Percentiles rank a stretch among this genome's conserved stretches.
Conservation (phyloP, 1,140 invertebrate genomes). For the Cyclargus thomasi region DNA sequence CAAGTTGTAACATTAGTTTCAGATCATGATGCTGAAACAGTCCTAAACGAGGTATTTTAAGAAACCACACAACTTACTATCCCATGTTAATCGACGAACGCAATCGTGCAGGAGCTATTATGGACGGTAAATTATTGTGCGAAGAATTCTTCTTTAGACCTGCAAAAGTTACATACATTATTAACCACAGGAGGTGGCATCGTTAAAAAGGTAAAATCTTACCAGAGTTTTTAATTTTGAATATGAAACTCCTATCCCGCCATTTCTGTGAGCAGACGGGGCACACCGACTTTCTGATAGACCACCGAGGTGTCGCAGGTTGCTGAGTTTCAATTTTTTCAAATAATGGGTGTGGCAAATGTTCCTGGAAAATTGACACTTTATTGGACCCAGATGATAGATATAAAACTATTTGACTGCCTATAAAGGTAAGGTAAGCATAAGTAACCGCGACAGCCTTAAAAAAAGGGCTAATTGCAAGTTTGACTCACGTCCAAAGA, state of each 20-base stretch:
- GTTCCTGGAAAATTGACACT: conserved; percentile 33
- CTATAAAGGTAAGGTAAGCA: no score
- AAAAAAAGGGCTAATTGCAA: no score
- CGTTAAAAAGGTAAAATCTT: conserved; percentile 21
- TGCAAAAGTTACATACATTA: conserved; percentile 26
- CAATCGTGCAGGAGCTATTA: conserved; percentile 56
- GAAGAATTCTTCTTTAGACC: conserved; percentile 58
- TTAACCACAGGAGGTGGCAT: no score
- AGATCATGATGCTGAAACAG: neutral
- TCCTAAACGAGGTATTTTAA: conserved; percentile 7
- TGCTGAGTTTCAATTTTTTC: conserved; percentile 31
- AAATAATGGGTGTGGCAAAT: conserved; percentile 48
- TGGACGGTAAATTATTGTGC: conserved; percentile 50
- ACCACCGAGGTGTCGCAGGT: conserved; percentile 52
- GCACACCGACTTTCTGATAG: conserved; percentile 57
- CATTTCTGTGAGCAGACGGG: conserved; percentile 67
- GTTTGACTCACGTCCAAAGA: no score
- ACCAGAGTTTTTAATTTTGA: conserved; percentile 58
- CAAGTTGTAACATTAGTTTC: neutral
- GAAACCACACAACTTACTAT: conserved; percentile 46
- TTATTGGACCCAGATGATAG: no score
- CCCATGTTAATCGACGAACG: conserved; percentile 40
- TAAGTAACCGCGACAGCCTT: no score
- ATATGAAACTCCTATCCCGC: conserved; percentile 53
- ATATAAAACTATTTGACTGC: no score